Evolutionary conservation across 2,797 vertebrate species (phyloP).

Genomic region (Sus cebifrons): DNA sequence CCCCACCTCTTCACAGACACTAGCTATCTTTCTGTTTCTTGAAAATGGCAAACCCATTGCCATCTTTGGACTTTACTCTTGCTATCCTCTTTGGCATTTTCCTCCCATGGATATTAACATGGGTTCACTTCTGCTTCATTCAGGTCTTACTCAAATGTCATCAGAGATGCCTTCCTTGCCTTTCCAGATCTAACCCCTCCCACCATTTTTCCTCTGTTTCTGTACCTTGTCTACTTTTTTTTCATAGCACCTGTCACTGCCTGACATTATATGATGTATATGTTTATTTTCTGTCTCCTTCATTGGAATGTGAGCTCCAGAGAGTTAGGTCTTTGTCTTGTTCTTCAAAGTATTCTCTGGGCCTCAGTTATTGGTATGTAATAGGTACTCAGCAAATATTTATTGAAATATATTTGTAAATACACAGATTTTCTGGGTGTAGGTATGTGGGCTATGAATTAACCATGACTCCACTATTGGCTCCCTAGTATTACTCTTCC

Average conservation of each 20-base stretch:
- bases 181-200: neutral
- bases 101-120: neutral
- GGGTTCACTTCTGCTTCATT: neutral
- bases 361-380: neutral
- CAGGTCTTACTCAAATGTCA: neutral
- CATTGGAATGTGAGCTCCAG: neutral
- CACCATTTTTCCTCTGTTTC: neutral
- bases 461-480: neutral
- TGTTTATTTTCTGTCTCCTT: neutral
- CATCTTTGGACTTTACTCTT: neutral
- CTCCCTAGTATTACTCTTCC: neutral
- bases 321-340: neutral
- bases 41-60: neutral
- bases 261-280: neutral
- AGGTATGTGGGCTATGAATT: neutral
- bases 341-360: neutral
- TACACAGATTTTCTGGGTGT: neutral
- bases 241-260: neutral
- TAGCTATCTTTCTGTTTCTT: neutral
- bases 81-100: neutral
- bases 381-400: conserved; percentile 16
- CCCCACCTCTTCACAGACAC: neutral
- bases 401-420: neutral
- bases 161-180: neutral
- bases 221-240: neutral